A percentile compares a stretch with the other conserved stretches of the same genome.
phyloP scores from a whole-genome alignment of 2,797 vertebrate genomes.

The Meriones psammophilus region DNA sequence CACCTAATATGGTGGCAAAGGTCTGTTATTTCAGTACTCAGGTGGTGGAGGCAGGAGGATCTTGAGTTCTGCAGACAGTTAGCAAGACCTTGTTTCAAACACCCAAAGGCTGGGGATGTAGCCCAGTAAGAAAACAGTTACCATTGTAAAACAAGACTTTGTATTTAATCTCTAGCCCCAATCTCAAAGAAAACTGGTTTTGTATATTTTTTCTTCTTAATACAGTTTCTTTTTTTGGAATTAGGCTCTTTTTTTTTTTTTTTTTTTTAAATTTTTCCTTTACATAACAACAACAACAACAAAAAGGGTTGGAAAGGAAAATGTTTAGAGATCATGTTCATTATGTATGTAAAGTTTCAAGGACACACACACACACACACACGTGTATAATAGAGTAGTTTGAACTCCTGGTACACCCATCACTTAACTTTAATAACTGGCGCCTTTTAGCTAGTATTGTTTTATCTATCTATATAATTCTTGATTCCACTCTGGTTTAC shows the following conservation, averaged over 20 bases:
- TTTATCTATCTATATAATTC: neutral
- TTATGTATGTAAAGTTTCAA: slow-evolving; percentile 55
- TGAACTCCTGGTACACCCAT: neutral
- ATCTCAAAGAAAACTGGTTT: neutral
- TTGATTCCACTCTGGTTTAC: neutral
- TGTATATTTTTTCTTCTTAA: neutral
- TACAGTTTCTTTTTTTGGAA: slow-evolving; percentile 41
- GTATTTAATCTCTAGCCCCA: neutral
- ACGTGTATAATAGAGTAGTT: neutral
- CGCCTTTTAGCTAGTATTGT: neutral
- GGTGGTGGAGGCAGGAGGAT: neutral
- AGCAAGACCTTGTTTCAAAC: neutral
- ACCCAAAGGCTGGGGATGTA: neutral
- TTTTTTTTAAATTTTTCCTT: slow-evolving; percentile 7
- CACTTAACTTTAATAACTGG: neutral
- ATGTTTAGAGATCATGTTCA: slow-evolving; percentile 34
- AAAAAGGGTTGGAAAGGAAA: neutral
- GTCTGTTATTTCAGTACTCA: neutral
- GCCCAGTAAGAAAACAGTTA: neutral
- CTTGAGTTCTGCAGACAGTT: neutral
- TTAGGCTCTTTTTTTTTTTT: neutral
- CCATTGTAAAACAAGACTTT: neutral
- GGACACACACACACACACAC: neutral
- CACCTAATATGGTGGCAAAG: neutral
- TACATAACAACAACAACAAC: slow-evolving; percentile 46